Base-by-base conservation (phyloP, 2,888 invertebrate species). In the Aspidiotus destructor region DNA sequence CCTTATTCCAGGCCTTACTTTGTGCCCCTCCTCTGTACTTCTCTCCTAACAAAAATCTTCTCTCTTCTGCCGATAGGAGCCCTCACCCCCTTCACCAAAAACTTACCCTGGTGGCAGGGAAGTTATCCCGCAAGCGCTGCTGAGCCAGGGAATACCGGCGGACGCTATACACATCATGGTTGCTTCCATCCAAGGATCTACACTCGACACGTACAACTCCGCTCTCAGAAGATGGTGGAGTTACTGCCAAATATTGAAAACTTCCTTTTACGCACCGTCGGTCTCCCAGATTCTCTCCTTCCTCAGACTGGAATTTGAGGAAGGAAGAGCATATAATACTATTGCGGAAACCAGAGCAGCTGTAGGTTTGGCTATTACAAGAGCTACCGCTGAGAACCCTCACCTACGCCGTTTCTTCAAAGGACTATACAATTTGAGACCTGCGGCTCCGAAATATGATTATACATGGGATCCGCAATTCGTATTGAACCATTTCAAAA, bases 21-120 rank as follows among this genome's bases (percentile, higher is more conserved):
- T 10, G 15, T 8, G 9, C 55, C 8, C 55, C 55, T 10, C 8
- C 15, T n/a, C 8, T 55, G 8, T 8, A 8, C 13, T 15, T 55
- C 15, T n/a, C 55, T 8, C 11, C 55, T 15, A 8, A n/a, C 55
- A n/a, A 55, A 55, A n/a, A n/a, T 10, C 55, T 55, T 15, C 15
- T 55, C 8, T 15, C 8, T n/a, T 55, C 55, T 55, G 11, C 16
- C 55, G 10, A 10, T n/a, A n/a, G n/a, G n/a, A n/a, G n/a, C n/a
- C n/a, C n/a, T n/a, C n/a, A n/a, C n/a, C n/a, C n/a, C n/a, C 55
- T 55, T n/a, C 15, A n/a, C 9, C 11, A n/a, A 55, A 8, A n/a
- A 8, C 55, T 55, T 55, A 55, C 55, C 55, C 55, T 55, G 55
- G 55, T 8, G 15, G 55, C 55, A 10, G 11, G n/a, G 16, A 15